These are phyloP conservation scores for Chaunax sp. DNA, from an alignment of 2,797 vertebrate species.

Conservation along the genomic window DNA sequence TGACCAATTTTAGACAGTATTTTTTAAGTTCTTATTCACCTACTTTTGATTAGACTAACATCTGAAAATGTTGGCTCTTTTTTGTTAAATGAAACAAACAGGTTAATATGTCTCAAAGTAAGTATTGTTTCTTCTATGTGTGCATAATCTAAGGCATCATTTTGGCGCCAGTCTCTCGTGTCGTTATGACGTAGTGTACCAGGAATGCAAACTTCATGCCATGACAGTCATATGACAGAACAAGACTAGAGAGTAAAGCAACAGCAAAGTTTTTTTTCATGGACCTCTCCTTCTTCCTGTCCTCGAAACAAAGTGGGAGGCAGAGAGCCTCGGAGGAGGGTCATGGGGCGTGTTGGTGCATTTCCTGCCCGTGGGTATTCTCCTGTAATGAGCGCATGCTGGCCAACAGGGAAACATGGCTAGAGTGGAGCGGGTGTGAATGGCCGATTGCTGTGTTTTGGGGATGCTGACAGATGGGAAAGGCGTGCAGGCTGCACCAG, in stretches of 20 bases:
- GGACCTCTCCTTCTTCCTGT: constrained; percentile 14
- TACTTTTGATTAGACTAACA: neutral
- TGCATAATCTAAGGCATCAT: neutral
- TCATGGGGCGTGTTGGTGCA: constrained; percentile 52
- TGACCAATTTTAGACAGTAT: neutral
- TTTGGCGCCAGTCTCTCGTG: neutral
- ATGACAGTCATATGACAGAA: constrained; percentile 40
- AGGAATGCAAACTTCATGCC: constrained; percentile 42
- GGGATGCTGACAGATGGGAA: constrained; percentile 81
- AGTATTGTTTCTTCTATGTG: neutral
- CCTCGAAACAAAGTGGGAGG: constrained; percentile 42
- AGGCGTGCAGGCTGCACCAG: constrained; percentile 73
- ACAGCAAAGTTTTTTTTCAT: constrained; percentile 48
- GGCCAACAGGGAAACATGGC: constrained; percentile 42
- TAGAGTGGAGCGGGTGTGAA: constrained; percentile 65
- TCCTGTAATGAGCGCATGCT: constrained; percentile 62
- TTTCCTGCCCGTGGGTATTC: constrained; percentile 62
- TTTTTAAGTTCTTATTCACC: neutral
- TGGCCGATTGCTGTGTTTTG: constrained; percentile 70
- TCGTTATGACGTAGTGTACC: constrained; percentile 3
- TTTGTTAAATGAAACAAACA: constrained; percentile 1
- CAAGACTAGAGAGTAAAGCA: constrained; percentile 53
- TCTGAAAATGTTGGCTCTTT: neutral
- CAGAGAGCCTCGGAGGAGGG: constrained; percentile 44
- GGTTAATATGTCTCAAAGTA: neutral